A percentile compares a stretch with the other conserved stretches of the same genome.
Conservation (phyloP, 2,113 vertebrate genomes). For the Perca fluviatilis region DNA sequence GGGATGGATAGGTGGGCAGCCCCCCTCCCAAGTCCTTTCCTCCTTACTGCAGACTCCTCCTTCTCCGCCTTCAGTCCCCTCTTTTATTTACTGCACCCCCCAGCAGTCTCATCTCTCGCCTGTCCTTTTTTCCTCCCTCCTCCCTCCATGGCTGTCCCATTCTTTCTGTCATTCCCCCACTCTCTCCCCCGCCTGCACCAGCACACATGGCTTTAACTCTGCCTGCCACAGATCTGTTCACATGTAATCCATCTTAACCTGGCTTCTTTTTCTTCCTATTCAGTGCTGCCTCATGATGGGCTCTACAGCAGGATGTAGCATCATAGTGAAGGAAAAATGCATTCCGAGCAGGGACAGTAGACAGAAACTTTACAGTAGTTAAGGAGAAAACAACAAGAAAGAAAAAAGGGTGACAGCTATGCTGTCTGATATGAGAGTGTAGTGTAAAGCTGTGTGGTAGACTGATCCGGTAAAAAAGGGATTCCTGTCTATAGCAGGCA, state of each 20-base stretch:
- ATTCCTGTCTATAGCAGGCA: not conserved
- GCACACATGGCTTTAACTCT: slow-evolving; percentile 44
- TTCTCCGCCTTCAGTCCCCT: slow-evolving; percentile 70
- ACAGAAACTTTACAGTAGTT: not conserved
- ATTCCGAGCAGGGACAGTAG: not conserved
- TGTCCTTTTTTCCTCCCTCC: slow-evolving; percentile 86
- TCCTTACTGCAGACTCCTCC: slow-evolving; percentile 39
- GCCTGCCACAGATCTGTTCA: slow-evolving; percentile 86
- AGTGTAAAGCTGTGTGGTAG: too few species aligned
- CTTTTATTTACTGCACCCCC: slow-evolving; percentile 85
- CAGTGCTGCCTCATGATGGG: slow-evolving; percentile 19
- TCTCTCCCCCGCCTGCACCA: slow-evolving; percentile 17
- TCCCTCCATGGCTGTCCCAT: slow-evolving; percentile 42
- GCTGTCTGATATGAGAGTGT: not conserved
- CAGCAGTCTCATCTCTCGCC: slow-evolving; percentile 87
- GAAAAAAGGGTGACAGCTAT: not conserved
- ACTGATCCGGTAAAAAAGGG: not conserved
- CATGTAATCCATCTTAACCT: slow-evolving; percentile 87
- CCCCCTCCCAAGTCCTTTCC: slow-evolving; percentile 16
- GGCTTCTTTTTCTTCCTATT: slow-evolving; percentile 15
- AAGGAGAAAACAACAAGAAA: not conserved
- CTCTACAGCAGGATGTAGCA: slow-evolving; percentile 42
- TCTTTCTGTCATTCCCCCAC: slow-evolving; percentile 75
- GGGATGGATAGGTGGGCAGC: slow-evolving; percentile 38
- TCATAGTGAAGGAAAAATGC: slow-evolving; percentile 9